Conservation (phyloP, 2,113 vertebrate species). For the Parus major region DNA sequence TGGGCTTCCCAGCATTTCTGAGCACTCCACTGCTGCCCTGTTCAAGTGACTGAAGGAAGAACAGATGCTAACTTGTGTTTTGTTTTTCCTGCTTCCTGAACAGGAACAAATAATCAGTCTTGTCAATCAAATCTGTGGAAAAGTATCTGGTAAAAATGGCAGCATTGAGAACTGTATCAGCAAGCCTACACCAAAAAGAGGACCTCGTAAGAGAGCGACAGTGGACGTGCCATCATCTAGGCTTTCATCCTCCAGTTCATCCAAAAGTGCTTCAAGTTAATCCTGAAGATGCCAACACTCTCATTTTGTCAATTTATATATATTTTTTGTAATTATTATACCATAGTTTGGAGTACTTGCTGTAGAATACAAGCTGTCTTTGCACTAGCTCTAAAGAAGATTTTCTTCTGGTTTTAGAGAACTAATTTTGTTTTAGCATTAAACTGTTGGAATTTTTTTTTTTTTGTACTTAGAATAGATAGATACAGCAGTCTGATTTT, state of each 20-base stretch:
- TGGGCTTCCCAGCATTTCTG: not conserved
- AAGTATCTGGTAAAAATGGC: conserved; percentile 85
- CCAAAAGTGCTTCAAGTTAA: conserved; percentile 87
- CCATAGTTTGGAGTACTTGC: conserved; percentile 93
- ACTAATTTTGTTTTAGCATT: conserved; percentile 93
- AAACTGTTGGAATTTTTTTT: conserved; percentile 82
- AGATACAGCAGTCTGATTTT: conserved; percentile 80
- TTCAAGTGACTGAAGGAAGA: not conserved
- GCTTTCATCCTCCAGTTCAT: conserved; percentile 86
- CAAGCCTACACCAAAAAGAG: conserved; percentile 92
- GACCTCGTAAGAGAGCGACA: conserved; percentile 90
- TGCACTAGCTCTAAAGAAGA: conserved; percentile 99
- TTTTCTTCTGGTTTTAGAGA: conserved; percentile 91
- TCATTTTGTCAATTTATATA: conserved; percentile 74
- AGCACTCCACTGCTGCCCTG: not conserved
- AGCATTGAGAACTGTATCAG: conserved; percentile 83
- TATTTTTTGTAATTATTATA: conserved; percentile 86
- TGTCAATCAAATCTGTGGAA: conserved; percentile 95
- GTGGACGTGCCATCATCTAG: conserved; percentile 90
- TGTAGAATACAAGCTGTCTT: conserved; percentile 96
- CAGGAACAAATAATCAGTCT: conserved; percentile 97
- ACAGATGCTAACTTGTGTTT: not conserved
- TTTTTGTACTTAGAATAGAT: conserved; percentile 83
- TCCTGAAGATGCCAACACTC: conserved; percentile 82
- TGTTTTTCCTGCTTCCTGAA: not conserved